Percentiles rank a stretch among this genome's conserved stretches.
Conservation (phyloP, 2,797 vertebrate species). For the Onychomys leucogaster region DNA sequence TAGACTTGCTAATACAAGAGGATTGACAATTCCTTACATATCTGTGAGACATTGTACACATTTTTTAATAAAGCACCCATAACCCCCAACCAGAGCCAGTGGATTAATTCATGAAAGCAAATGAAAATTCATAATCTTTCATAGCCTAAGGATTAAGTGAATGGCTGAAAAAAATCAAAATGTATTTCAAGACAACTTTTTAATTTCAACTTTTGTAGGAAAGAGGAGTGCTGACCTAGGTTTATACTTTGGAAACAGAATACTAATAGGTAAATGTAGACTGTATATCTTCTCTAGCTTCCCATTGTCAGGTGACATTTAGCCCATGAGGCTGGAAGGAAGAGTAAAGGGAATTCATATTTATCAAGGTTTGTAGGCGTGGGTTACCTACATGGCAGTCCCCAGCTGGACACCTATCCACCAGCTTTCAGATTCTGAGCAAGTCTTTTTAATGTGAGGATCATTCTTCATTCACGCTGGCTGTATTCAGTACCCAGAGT, state of each 20-base stretch:
- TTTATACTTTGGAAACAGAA: background rate
- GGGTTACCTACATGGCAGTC: background rate
- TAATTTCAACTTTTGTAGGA: background rate
- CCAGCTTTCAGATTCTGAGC: background rate
- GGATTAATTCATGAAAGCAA: constrained; percentile 27
- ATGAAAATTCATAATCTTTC: constrained; percentile 32
- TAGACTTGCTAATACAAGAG: background rate
- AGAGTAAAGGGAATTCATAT: background rate
- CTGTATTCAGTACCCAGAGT: background rate
- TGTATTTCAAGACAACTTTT: background rate
- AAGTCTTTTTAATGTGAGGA: background rate
- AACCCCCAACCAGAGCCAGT: background rate
- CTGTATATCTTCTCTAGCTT: background rate
- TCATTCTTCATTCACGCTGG: background rate
- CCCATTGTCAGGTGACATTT: background rate
- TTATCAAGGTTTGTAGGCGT: background rate
- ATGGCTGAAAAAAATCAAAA: constrained; percentile 1
- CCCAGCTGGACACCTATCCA: background rate
- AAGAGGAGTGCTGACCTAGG: background rate
- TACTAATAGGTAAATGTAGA: background rate
- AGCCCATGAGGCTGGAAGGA: background rate
- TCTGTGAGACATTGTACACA: background rate
- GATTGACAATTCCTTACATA: background rate
- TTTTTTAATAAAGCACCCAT: background rate
- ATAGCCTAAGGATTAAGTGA: background rate